Conservation (phyloP, 2,888 invertebrate genomes). For the Steinernema carpocapsae region DNA sequence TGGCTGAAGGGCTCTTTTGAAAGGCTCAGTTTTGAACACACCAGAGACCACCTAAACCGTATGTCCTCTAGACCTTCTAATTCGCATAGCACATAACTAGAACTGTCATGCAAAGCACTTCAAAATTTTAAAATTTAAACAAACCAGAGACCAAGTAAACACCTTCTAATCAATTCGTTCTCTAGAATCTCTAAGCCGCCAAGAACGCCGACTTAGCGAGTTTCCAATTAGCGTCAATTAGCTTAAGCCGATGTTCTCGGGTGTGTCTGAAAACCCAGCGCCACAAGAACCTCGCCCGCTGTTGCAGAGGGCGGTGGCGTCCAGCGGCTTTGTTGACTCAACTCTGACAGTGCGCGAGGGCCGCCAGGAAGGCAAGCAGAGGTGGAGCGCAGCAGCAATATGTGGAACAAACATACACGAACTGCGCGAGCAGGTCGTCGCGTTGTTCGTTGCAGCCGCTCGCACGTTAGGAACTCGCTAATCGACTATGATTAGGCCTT, state of each 20-base stretch:
- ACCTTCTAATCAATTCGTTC: too few relatives aligned
- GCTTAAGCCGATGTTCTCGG: not conserved
- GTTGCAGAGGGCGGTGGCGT: not conserved
- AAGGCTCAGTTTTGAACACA: too few relatives aligned
- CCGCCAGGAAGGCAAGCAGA: slow-evolving; percentile 28
- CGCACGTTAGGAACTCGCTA: slow-evolving; percentile 13
- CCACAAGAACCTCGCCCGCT: not conserved
- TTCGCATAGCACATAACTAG: too few relatives aligned
- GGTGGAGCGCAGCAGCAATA: slow-evolving; percentile 2
- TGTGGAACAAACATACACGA: slow-evolving; percentile 33
- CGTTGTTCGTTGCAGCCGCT: slow-evolving; percentile 24
- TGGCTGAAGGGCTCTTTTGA: too few relatives aligned
- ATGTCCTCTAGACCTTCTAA: too few relatives aligned
- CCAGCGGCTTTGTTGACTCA: slow-evolving; percentile 29
- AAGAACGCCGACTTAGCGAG: too few relatives aligned
- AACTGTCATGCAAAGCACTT: too few relatives aligned
- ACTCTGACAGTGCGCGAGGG: slow-evolving; percentile 34
- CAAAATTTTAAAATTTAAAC: too few relatives aligned
- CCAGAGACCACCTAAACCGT: too few relatives aligned
- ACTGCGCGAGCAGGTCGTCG: slow-evolving; percentile 25
- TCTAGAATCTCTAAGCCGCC: too few relatives aligned
- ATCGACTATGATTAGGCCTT: slow-evolving; percentile 30
- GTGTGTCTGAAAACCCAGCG: not conserved
- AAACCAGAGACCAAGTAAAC: too few relatives aligned
- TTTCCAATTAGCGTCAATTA: not conserved